Base-by-base conservation (phyloP, 2,113 vertebrate species). In the Alces alces region DNA sequence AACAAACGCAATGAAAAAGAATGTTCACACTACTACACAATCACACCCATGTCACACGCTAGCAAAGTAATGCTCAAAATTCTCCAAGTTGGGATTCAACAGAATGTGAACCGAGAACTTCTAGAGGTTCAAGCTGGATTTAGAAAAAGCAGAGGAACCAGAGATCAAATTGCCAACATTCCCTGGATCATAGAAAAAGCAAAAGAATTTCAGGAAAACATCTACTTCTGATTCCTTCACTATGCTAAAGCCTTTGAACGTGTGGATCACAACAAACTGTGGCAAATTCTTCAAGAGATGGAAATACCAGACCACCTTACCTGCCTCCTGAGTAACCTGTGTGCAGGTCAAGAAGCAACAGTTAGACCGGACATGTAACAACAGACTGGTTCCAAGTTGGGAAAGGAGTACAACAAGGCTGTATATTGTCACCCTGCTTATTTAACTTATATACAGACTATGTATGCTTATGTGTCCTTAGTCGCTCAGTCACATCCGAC, bases 61-160 rank as follows among this genome's bases (percentile, higher is more conserved):
- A n/a, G 61, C 16, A 66, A 66, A 66, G 33, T 66, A n/a, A 66
- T 66, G 33, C 61, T 66, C 61, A 66, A 19, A n/a, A 8, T n/a
- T 64, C n/a, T 66, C 61, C 16, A n/a, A 64, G 30, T n/a, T 4
- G n/a, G 61, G 16, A 33, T 19, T 66, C 33, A 66, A 66, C 30
- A 1, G 15, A 17, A n/a, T 2, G 0, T 64, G 15, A 64, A 33
- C 61, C 0, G 1, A n/a, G 15, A 66, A 66, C 16, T 66, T 66
- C 61, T 19, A 66, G 61, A n/a, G 19, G 16, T 66, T n/a, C 61
- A n/a, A 66, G 61, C 61, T n/a, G n/a, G 33, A n/a, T n/a, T 66
- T 66, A 66, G 61, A 66, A 66, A 64, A 66, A 33, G 61, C 61
- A n/a, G 64, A 66, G 64, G 4, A 36, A 36, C 33, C 64, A 66